Evolutionary conservation across 92 coral and sea anemone genomes (phyloP), one percentile per base, ranked within the genome.

Genomic region (Palythoa heliodiscus): DNA sequence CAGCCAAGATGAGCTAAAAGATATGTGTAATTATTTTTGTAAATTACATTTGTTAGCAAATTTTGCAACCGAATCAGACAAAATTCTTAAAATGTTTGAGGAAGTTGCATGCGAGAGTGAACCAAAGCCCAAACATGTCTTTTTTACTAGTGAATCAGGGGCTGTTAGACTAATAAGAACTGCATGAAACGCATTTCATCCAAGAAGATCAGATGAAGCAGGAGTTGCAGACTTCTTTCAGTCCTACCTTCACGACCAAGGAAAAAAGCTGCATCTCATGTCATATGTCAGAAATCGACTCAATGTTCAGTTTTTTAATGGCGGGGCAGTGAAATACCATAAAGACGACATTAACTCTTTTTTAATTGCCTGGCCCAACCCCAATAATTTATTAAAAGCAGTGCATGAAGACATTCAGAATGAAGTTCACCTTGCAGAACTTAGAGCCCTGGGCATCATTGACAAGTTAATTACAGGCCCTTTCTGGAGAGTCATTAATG

Each of bases 1-100:
- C 80, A 75, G 67, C 80, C 80, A 75, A 53, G 80, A 75, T 75
- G 50, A 75, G 80, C 80, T 75, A 20, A 53, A 75, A 25, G 67
- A 75, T 24, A 75, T 53, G 48, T 75, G 80, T 39, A 75, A 52
- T 75, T 24, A 25, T 75, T 50, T 52, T 48, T 75, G 80, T 53
- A 75, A 53, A 9, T 75, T 75, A 52, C 80, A 75, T 53, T 75
- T 75, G 12, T 2, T 75, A 23, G 80, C 80, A 52, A 75, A 75
- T 75, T 75, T 75, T 75, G 80, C 66, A 22, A 75, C 80, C 1
- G 66, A 75, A 75, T 75, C 80, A 11, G 80, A 75, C 67, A 75
- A 75, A 75, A 75, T 75, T 12, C 20, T 75, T 17, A 53, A 75
- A 53, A 75, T 75, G 47, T 75, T 75, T 25, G 29, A 25, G 19